phyloP scores from a whole-genome alignment of 2,888 invertebrate genomes.

The Chrysotoxum bicinctum region DNA sequence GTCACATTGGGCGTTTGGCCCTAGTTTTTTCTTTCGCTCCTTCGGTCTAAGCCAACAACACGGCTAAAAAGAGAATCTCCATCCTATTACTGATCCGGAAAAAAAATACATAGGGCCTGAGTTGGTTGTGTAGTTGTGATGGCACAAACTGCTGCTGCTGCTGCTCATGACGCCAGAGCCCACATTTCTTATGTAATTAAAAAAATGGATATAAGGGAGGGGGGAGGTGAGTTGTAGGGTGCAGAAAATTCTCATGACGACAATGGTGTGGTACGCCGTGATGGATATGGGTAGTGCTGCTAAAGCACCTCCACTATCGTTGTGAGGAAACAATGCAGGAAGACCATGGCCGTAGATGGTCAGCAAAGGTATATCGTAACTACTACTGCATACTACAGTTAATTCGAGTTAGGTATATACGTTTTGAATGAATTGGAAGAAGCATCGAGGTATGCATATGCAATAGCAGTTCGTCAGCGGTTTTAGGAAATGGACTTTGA shows the following conservation, averaged over 20 bases:
- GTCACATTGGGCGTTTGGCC: constrained; percentile 54
- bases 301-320: constrained; percentile 25
- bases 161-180: constrained; percentile 63
- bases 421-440: constrained; percentile 59
- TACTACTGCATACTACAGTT: constrained; percentile 35
- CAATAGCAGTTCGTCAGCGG: constrained; percentile 46
- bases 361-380: constrained; percentile 23
- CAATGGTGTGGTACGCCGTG: constrained; percentile 56
- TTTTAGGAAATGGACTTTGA: constrained; percentile 62
- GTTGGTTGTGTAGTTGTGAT: constrained; percentile 50
- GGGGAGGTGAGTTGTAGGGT: background rate
- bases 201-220: constrained; percentile 28
- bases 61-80: constrained; percentile 39
- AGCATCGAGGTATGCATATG: constrained; percentile 44
- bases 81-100: constrained; percentile 61
- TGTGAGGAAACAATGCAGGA: constrained; percentile 40
- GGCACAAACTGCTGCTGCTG: constrained; percentile 59
- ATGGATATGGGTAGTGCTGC: constrained; percentile 63
- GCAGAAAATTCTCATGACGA: constrained; percentile 56
- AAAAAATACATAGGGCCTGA: constrained; percentile 55
- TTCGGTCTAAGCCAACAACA: constrained; percentile 46
- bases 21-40: constrained; percentile 43
- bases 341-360: constrained; percentile 49
- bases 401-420: constrained; percentile 52
- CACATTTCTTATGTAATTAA: constrained; percentile 71